Percentiles rank a stretch among this genome's conserved stretches.
phyloP scores from a whole-genome alignment of 1,140 invertebrate species.

The Oryctes rhinoceros region DNA sequence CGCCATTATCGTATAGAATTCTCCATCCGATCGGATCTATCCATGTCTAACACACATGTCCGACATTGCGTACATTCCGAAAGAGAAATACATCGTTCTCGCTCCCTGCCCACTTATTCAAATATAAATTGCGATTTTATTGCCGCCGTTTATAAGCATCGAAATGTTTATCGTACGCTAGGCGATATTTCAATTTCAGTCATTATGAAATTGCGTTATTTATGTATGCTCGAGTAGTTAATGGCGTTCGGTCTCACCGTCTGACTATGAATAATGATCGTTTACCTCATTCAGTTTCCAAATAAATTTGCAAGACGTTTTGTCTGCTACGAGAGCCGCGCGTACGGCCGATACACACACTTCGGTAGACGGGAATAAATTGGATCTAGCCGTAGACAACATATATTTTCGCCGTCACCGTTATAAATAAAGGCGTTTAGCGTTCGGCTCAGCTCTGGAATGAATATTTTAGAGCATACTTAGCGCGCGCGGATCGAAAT shows the following conservation, averaged over 20 bases:
- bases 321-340: conserved; percentile 27
- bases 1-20: background rate
- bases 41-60: background rate
- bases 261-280: conserved; percentile 25
- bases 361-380: conserved; percentile 16
- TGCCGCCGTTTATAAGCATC: conserved; percentile 28
- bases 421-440: conserved; percentile 27
- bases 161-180: conserved; percentile 25
- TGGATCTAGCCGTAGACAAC: conserved; percentile 24
- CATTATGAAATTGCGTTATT: conserved; percentile 32
- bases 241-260: conserved; percentile 32
- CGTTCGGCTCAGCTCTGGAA: background rate
- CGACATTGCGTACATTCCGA: background rate
- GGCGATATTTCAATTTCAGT: conserved; percentile 28
- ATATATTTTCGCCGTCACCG: conserved; percentile 29
- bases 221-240: conserved; percentile 21
- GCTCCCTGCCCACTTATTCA: conserved; percentile 18
- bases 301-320: conserved; percentile 45
- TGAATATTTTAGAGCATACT: background rate
- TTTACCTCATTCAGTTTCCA: conserved; percentile 44
- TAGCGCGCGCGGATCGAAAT: background rate
- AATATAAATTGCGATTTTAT: conserved; percentile 33
- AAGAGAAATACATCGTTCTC: background rate
- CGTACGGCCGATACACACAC: background rate
- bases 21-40: background rate